Percentiles rank a stretch among this genome's conserved stretches.
Evolutionary conservation across 1,140 invertebrate genomes (phyloP).

Genomic region (Brachionus paranguensis): DNA sequence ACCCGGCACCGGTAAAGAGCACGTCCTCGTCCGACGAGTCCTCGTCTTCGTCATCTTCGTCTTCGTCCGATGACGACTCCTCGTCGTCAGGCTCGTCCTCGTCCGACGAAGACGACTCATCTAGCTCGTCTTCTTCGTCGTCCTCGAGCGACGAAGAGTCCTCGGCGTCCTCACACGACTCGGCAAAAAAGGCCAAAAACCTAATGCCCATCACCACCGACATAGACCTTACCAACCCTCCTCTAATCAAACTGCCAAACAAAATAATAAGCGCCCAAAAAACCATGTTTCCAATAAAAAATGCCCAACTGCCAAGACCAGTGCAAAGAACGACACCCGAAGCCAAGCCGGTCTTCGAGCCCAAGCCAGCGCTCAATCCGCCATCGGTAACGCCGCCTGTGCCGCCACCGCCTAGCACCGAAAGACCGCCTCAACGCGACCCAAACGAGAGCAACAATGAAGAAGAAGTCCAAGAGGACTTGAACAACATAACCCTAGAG

Average conservation of each 20-base stretch:
- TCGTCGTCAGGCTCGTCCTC: neutral
- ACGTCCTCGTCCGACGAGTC: neutral
- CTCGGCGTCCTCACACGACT: neutral
- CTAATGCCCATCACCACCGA: neutral
- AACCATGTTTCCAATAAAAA: neutral
- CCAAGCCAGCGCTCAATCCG: neutral
- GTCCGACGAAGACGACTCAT: neutral
- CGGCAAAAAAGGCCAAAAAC: neutral
- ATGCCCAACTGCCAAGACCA: neutral
- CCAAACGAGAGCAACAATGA: neutral
- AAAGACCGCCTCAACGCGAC: neutral
- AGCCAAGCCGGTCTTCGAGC: neutral
- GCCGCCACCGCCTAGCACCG: neutral
- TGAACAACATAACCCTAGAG: neutral
- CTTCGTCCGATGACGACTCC: neutral
- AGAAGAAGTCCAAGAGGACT: neutral
- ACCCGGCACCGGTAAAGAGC: neutral
- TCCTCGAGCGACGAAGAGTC: slow-evolving; percentile 20
- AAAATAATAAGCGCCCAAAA: neutral
- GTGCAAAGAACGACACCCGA: neutral
- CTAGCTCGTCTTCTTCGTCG: neutral
- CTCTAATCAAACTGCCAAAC: neutral
- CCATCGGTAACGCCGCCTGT: neutral
- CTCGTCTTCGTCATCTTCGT: slow-evolving; percentile 1
- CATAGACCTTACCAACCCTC: neutral